phyloP scores from a whole-genome alignment of 2,888 invertebrate species.

The Tryphoninae sp. region DNA sequence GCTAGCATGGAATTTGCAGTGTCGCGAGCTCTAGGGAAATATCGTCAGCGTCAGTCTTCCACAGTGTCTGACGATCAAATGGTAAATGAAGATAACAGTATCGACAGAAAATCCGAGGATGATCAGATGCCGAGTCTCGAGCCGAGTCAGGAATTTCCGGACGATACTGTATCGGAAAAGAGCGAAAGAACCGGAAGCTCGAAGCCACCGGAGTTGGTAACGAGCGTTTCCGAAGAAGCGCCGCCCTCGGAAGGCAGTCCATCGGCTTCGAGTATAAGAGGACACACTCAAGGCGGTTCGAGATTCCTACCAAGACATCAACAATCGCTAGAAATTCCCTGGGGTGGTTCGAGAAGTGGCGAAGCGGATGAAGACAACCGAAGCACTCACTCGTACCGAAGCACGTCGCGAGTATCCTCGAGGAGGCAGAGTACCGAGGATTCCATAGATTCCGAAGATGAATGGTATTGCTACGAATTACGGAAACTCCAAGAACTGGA shows the following conservation, averaged over 20 bases:
- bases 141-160: conserved; percentile 73
- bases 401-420: conserved; percentile 92
- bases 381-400: conserved; percentile 94
- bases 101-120: conserved; percentile 76
- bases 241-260: conserved; percentile 86
- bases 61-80: conserved; percentile 88
- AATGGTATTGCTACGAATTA: conserved; percentile 95
- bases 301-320: conserved; percentile 87
- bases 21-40: conserved; percentile 91
- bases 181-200: conserved; percentile 73
- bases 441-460: conserved; percentile 95
- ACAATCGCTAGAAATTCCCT: conserved; percentile 91
- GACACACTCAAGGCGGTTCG: conserved; percentile 81
- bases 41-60: conserved; percentile 88
- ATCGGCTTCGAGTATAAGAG: conserved; percentile 85
- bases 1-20: conserved; percentile 93
- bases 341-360: conserved; percentile 81
- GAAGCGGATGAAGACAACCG: conserved; percentile 91
- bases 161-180: conserved; percentile 73
- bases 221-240: conserved; percentile 82
- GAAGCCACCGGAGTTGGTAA: conserved; percentile 76
- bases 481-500: conserved; percentile 94
- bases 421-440: conserved; percentile 95
- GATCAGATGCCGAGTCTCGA: conserved; percentile 71
- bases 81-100: conserved; percentile 82